phyloP scores from a whole-genome alignment of 2,113 vertebrate species.

The Meriones unguiculatus region DNA sequence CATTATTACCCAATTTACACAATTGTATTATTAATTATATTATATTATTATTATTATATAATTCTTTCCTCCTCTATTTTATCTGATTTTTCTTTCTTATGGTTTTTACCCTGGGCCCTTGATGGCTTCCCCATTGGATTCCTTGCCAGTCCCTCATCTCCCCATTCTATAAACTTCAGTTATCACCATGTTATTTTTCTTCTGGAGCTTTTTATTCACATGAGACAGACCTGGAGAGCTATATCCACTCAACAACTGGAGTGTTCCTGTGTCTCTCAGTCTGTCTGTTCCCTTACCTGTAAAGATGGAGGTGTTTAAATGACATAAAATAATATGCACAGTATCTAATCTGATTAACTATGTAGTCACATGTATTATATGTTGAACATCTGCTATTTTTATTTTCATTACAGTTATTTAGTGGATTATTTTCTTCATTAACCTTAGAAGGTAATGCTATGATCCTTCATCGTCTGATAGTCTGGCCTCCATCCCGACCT shows the following conservation, averaged over 20 bases:
- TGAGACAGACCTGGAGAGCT: neutral
- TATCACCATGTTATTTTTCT: neutral
- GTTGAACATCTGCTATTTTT: neutral
- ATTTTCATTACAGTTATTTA: neutral
- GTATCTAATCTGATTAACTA: neutral
- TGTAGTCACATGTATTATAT: neutral
- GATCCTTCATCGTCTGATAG: neutral
- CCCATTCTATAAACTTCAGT: neutral
- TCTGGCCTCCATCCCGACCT: neutral
- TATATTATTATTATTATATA: neutral
- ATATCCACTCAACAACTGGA: fast-evolving
- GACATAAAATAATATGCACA: neutral
- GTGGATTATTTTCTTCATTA: neutral
- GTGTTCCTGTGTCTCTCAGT: neutral
- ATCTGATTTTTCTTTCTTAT: neutral
- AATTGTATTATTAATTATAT: neutral
- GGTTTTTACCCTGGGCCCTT: neutral
- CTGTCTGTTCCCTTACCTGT: neutral
- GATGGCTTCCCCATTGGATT: conserved; percentile 27
- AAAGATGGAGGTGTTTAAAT: neutral
- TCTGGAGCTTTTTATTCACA: neutral
- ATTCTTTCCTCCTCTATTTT: neutral
- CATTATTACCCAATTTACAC: neutral
- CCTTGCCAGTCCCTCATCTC: neutral
- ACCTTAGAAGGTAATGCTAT: neutral